Conservation (phyloP, 2,797 vertebrate genomes). For the Pitangus sulphuratus region DNA sequence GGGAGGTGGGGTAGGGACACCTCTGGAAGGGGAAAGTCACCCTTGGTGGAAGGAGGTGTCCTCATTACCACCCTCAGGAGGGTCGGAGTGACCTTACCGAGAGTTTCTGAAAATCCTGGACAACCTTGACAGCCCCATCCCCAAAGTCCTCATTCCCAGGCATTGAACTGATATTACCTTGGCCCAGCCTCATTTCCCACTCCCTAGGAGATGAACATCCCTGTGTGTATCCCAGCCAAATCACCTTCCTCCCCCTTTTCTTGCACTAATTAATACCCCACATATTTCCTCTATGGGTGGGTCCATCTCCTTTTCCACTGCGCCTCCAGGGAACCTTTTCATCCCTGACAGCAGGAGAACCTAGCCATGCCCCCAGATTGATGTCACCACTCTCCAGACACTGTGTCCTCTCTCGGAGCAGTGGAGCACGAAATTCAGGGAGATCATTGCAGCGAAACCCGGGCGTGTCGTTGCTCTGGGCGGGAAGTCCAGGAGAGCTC, state of each 20-base stretch:
- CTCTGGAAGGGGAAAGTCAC: rapidly evolving
- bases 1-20: rapidly evolving
- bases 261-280: background rate
- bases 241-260: background rate
- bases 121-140: background rate
- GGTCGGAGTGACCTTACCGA: background rate
- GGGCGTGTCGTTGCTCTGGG: background rate
- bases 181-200: background rate
- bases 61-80: background rate
- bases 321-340: background rate
- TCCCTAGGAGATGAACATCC: background rate
- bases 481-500: background rate
- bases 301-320: background rate
- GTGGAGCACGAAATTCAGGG: background rate
- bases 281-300: rapidly evolving
- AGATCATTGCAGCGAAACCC: background rate
- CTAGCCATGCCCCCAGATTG: background rate
- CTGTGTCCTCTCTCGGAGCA: background rate
- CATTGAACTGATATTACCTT: too few relatives aligned
- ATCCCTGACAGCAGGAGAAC: background rate
- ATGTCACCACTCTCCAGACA: background rate
- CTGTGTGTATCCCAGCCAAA: background rate
- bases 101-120: background rate
- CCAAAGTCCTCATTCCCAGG: background rate
- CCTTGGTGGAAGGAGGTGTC: rapidly evolving